Evolutionary conservation across 2,797 vertebrate genomes (phyloP), one percentile per base, ranked within the genome.

Genomic region (Halcyon smyrnensis): DNA sequence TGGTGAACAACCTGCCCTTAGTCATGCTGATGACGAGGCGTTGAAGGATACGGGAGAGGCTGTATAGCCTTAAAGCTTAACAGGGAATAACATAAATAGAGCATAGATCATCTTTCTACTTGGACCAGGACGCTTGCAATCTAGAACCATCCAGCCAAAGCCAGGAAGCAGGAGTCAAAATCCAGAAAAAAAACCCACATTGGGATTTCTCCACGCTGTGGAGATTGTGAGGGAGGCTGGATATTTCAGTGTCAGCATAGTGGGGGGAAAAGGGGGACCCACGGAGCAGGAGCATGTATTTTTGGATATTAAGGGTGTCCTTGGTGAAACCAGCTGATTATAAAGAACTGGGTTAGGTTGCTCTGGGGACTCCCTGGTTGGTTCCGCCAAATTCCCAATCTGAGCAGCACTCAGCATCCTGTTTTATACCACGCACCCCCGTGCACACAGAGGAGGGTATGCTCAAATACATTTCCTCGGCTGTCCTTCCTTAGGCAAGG

Each of bases 1-100:
- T 96, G 87, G 85, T 73, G 91, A 94, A 84, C 89, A 91, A 86
- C 69, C 41, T 91, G 74, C 87, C 95, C 91, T 95, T 90, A 95
- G 91, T 95, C 85, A 95, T 15, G 45, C 90, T 93, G 95, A 88
- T 93, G 91, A 95, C 1, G 9, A 82, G 83, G 87, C 4, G 0
- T 20, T 93, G 91, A 88, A 63, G 83, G 96, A 57, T 76, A 82
- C 91, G 73, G 90, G 73, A 79, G 70, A 76, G 67, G 83, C 80
- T 78, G 39, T 57, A n/a, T 9, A 81, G 77, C 73, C 94, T 91
- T 81, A 94, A 84, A 93, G 53, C 51, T 46, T 91, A 87, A 77
- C 37, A 62, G 60, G 12, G 11, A 76, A 39, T 74, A 90, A 79
- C 46, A 82, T 46, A 86, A 86, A 68, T 17, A 90, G 67, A 90